Evolutionary conservation across 2,113 vertebrate species (phyloP).

Genomic region (Oncorhynchus mykiss): DNA sequence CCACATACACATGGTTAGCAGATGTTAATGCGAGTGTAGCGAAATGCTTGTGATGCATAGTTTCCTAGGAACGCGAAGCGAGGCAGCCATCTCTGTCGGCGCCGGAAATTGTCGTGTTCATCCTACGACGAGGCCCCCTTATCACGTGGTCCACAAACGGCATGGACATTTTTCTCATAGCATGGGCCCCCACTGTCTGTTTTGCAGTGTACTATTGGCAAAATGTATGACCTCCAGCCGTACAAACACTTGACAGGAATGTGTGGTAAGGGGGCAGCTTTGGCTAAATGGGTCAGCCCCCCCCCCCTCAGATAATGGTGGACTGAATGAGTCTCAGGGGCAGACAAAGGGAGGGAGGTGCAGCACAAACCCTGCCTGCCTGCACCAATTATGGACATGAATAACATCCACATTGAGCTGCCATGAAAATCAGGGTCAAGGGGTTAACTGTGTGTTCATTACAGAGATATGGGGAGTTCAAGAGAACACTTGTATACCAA

Average conservation of each 20-base stretch:
- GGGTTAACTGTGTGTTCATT: constrained; percentile 57
- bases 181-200: constrained; percentile 78
- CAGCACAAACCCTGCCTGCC: not conserved
- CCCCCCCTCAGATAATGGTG: constrained; percentile 52
- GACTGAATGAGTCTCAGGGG: constrained; percentile 54
- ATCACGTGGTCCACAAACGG: constrained; percentile 80
- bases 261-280: constrained; percentile 32
- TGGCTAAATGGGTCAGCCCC: constrained; percentile 72
- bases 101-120: constrained; percentile 7
- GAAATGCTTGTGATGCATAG: too few species aligned
- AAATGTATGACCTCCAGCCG: constrained; percentile 45
- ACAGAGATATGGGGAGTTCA: constrained; percentile 10
- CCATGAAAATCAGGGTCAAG: constrained; percentile 62
- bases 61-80: too few species aligned
- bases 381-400: constrained; percentile 67
- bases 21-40: too few species aligned
- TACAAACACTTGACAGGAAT: constrained; percentile 63
- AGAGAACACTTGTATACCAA: not conserved
- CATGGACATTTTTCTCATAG: constrained; percentile 87
- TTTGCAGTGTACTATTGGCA: constrained; percentile 68
- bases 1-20: too few species aligned
- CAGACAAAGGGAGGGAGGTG: constrained; percentile 34
- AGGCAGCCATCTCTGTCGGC: too few species aligned
- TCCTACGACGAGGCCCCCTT: constrained; percentile 74
- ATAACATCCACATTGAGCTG: constrained; percentile 58